phyloP scores from a whole-genome alignment of 2,888 invertebrate genomes.

The Dicranocentrus wangi region DNA sequence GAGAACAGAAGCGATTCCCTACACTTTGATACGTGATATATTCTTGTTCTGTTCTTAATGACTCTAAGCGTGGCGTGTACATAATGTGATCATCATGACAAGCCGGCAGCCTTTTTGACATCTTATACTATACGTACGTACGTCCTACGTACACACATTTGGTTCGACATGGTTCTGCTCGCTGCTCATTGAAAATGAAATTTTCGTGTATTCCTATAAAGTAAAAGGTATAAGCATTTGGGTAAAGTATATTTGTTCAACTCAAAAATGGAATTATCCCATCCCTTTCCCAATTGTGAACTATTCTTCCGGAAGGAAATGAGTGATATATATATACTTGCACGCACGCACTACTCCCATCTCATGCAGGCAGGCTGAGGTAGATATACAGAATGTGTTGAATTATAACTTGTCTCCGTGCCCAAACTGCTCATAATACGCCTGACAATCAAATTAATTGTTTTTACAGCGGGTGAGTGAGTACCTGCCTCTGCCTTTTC shows the following conservation, averaged over 20 bases:
- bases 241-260: no score
- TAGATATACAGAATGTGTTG: conserved; percentile 7
- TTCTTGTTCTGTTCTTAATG: background rate
- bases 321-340: conserved; percentile 25
- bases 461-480: conserved; percentile 37
- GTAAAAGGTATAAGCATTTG: no score
- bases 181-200: no score
- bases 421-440: conserved; percentile 30
- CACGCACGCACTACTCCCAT: background rate
- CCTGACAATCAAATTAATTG: conserved; percentile 57
- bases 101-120: conserved; percentile 41
- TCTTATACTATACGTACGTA: background rate
- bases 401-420: conserved; percentile 6
- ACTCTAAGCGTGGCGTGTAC: conserved; percentile 30
- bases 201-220: no score
- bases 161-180: no score
- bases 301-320: conserved; percentile 50
- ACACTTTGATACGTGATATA: background rate
- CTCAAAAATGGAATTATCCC: no score
- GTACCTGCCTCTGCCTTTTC: conserved; percentile 27
- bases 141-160: no score
- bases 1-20: conserved; percentile 38
- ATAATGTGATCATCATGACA: conserved; percentile 45
- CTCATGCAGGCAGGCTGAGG: background rate
- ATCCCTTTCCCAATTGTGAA: conserved; percentile 5